phyloP scores from a whole-genome alignment of 1,140 invertebrate species.

The Bombyx mandarina region DNA sequence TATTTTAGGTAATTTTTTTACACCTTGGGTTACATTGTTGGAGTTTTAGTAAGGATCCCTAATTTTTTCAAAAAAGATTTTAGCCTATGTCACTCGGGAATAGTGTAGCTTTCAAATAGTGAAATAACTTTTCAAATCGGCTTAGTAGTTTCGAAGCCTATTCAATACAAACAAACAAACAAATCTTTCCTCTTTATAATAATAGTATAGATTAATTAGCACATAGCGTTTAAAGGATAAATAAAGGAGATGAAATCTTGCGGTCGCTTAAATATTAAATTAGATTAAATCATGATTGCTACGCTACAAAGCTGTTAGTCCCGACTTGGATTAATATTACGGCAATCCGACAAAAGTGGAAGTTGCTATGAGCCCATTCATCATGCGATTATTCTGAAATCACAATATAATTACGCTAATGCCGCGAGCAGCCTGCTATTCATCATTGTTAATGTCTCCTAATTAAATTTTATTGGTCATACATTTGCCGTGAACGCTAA shows the following conservation, averaged over 20 bases:
- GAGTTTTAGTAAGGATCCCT: too few relatives aligned
- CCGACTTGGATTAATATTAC: conserved; percentile 26
- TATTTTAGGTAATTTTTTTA: too few relatives aligned
- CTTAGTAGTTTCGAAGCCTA: too few relatives aligned
- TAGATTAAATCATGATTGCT: conserved; percentile 21
- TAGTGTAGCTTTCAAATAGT: too few relatives aligned
- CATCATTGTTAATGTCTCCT: conserved; percentile 43
- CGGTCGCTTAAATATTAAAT: conserved; percentile 14
- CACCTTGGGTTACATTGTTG: too few relatives aligned
- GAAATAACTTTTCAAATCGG: too few relatives aligned
- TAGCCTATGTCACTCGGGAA: too few relatives aligned
- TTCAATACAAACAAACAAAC: too few relatives aligned
- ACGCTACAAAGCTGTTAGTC: conserved; percentile 16
- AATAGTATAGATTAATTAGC: too few relatives aligned
- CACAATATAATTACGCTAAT: conserved; percentile 54
- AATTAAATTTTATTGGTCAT: conserved; percentile 54
- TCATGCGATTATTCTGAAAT: conserved; percentile 48
- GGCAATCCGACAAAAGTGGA: conserved; percentile 25
- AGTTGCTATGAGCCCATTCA: conserved; percentile 33
- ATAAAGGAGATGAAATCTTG: conserved; percentile 8
- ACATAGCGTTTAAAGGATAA: neutral
- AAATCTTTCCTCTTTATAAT: too few relatives aligned
- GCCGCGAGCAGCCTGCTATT: conserved; percentile 28
- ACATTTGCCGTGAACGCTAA: conserved; percentile 21
- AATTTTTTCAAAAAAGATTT: too few relatives aligned